phyloP scores from a whole-genome alignment of 2,113 vertebrate species.

The Actenoides hombroni region DNA sequence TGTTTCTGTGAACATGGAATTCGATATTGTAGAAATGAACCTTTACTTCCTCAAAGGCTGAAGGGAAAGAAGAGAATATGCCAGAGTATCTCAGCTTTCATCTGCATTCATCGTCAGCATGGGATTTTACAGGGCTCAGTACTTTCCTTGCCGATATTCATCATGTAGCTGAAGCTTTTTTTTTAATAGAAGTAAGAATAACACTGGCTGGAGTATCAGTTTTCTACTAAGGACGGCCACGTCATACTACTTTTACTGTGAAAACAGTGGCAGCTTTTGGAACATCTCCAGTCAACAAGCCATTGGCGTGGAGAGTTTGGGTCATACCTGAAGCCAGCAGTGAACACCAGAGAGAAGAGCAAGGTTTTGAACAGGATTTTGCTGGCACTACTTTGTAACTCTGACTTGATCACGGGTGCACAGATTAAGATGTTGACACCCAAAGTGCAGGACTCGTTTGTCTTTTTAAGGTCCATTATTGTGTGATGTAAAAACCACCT shows the following conservation, averaged over 20 bases:
- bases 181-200: not conserved
- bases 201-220: not conserved
- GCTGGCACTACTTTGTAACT: not conserved
- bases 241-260: not conserved
- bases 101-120: not conserved
- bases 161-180: not conserved
- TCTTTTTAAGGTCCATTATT: not conserved
- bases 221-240: not conserved
- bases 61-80: not conserved
- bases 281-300: not conserved
- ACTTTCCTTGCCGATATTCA: not conserved
- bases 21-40: not conserved
- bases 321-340: not conserved
- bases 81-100: not conserved
- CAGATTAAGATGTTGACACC: not conserved
- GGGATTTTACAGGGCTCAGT: not conserved
- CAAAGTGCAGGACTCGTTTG: not conserved
- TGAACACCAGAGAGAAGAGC: not conserved
- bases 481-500: conserved; percentile 17
- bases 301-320: not conserved
- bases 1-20: not conserved
- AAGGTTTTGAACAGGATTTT: not conserved
- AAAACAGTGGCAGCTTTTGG: not conserved
- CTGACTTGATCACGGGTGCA: not conserved
- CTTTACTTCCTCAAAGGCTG: not conserved